Percentiles rank a stretch among this genome's conserved stretches.
These are phyloP conservation scores for Apteryx mantelli DNA, from an alignment of 2,113 vertebrate genomes.

Conservation along the genomic window DNA sequence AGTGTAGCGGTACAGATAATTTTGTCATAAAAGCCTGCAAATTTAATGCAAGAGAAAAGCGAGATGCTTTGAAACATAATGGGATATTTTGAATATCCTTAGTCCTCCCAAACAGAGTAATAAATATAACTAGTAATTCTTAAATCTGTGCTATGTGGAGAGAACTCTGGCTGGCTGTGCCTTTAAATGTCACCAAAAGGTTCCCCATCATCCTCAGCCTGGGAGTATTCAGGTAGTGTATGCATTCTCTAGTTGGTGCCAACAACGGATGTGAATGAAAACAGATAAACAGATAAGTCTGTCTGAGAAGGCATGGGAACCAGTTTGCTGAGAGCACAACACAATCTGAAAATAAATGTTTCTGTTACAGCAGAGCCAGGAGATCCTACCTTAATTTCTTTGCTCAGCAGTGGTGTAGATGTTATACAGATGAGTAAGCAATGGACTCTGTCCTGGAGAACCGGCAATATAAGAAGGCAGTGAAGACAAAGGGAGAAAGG, in stretches of 20 bases:
- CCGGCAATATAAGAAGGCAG: too few species aligned
- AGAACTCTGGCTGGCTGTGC: neutral
- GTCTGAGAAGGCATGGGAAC: neutral
- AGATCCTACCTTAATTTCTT: neutral
- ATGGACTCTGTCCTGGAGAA: neutral
- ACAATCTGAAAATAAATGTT: rapidly evolving
- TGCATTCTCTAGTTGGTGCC: rapidly evolving
- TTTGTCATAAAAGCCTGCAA: neutral
- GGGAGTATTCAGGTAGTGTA: rapidly evolving
- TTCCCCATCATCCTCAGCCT: neutral
- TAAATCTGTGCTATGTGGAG: neutral
- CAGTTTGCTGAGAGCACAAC: neutral
- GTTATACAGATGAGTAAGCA: rapidly evolving
- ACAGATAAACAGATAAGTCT: neutral
- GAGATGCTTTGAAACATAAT: neutral
- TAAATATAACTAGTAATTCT: neutral
- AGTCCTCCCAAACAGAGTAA: neutral
- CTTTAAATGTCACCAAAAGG: neutral
- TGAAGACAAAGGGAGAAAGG: neutral
- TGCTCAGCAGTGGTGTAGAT: rapidly evolving
- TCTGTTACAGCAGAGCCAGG: neutral
- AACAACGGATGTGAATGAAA: neutral
- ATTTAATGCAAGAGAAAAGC: neutral
- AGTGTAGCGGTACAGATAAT: neutral
- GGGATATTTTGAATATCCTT: neutral